Conservation (phyloP, 2,113 vertebrate genomes). For the Rallus limicola region DNA sequence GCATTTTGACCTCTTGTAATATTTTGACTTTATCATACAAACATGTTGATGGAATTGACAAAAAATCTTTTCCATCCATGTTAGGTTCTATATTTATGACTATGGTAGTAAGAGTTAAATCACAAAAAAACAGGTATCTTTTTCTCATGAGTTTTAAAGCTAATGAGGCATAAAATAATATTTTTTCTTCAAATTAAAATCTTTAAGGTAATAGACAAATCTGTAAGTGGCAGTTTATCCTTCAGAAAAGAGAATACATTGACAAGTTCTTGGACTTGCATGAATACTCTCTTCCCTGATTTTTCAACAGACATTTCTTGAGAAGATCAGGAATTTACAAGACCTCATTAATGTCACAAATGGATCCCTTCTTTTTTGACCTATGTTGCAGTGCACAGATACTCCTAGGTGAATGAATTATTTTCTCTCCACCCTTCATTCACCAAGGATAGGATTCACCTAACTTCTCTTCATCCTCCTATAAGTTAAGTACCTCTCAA, state of each 20-base stretch:
- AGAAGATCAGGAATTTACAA: neutral
- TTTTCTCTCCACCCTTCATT: neutral
- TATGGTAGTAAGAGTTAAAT: neutral
- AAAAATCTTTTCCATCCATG: neutral
- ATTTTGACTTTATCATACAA: neutral
- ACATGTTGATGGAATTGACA: neutral
- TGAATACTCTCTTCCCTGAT: neutral
- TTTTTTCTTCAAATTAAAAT: neutral
- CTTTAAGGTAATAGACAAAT: neutral
- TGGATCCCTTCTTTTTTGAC: neutral
- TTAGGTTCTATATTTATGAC: neutral
- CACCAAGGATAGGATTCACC: neutral
- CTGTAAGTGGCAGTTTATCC: neutral
- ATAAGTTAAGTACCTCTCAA: neutral
- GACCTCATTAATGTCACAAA: neutral
- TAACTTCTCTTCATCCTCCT: neutral
- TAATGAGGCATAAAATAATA: neutral
- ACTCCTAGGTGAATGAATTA: rapidly evolving
- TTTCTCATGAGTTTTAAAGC: neutral
- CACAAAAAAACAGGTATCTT: neutral
- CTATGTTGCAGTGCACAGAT: neutral
- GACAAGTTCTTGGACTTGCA: neutral
- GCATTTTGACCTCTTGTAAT: neutral
- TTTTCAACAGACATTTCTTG: neutral
- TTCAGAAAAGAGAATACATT: neutral